phyloP scores from a whole-genome alignment of 2,797 vertebrate genomes.

The Lemur catta region DNA sequence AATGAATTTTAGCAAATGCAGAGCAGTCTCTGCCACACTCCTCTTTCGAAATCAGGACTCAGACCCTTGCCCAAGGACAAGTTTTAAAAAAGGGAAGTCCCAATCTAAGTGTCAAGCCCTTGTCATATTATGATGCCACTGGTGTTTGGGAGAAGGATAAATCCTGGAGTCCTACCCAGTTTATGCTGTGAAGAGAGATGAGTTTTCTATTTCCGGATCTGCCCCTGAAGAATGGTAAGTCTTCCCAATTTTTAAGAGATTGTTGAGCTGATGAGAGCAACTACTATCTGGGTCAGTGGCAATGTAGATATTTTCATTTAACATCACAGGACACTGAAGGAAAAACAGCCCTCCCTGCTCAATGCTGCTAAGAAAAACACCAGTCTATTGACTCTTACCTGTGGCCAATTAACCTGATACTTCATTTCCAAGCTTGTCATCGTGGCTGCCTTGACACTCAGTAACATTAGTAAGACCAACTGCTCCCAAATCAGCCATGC shows the following conservation, averaged over 20 bases:
- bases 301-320: constrained; percentile 39
- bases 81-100: not conserved
- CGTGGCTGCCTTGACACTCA: not conserved
- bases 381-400: not conserved
- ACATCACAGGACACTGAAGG: constrained; percentile 30
- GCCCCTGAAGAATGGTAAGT: not conserved
- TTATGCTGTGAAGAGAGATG: not conserved
- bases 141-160: not conserved
- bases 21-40: not conserved
- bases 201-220: not conserved
- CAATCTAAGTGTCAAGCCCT: not conserved
- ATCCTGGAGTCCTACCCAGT: not conserved
- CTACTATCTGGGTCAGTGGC: not conserved
- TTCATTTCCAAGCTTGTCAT: constrained; percentile 1
- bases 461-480: not conserved
- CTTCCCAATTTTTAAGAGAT: constrained; percentile 6
- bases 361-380: not conserved
- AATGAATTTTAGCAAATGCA: not conserved
- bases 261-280: not conserved
- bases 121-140: not conserved
- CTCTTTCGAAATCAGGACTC: not conserved
- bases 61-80: not conserved
- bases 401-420: not conserved
- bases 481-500: not conserved
- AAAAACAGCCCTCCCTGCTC: not conserved